Conservation (phyloP, 2,113 vertebrate species). For the Triplophysa siluroides region DNA sequence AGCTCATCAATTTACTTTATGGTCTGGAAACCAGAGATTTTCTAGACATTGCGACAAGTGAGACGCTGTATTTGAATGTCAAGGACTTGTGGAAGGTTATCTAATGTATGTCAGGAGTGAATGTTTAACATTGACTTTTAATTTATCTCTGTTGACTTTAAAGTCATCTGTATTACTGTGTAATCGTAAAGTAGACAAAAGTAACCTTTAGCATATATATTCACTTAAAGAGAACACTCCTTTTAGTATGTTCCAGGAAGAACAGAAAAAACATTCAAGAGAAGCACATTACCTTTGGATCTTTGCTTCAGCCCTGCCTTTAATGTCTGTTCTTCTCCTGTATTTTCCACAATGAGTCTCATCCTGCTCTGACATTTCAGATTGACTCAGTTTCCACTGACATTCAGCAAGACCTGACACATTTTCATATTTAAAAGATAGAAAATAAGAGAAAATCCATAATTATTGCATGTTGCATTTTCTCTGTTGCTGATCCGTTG, state of each 20-base stretch:
- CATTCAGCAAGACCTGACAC: conserved; percentile 1
- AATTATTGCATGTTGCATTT: not conserved
- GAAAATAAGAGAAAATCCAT: not conserved
- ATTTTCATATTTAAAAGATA: conserved; percentile 1
- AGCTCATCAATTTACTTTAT: not conserved
- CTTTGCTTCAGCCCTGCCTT: not conserved
- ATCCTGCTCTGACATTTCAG: not conserved
- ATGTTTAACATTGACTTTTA: too few species aligned
- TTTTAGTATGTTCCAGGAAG: too few species aligned
- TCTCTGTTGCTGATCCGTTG: not conserved
- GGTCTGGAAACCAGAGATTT: not conserved
- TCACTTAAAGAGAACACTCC: too few species aligned
- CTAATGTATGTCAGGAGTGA: not conserved
- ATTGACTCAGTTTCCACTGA: conserved; percentile 1
- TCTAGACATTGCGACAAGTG: not conserved
- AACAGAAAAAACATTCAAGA: too few species aligned
- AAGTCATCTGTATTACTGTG: too few species aligned
- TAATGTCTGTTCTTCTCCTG: conserved; percentile 1
- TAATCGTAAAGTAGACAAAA: too few species aligned
- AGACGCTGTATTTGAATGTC: not conserved
- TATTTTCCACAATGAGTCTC: not conserved
- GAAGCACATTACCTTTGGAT: not conserved
- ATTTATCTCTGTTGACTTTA: too few species aligned
- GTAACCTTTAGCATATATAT: too few species aligned
- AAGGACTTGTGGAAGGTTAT: too few species aligned